Percentiles rank a stretch among this genome's conserved stretches.
phyloP scores from a whole-genome alignment of 2,113 vertebrate genomes.

The Ahaetulla prasina region DNA sequence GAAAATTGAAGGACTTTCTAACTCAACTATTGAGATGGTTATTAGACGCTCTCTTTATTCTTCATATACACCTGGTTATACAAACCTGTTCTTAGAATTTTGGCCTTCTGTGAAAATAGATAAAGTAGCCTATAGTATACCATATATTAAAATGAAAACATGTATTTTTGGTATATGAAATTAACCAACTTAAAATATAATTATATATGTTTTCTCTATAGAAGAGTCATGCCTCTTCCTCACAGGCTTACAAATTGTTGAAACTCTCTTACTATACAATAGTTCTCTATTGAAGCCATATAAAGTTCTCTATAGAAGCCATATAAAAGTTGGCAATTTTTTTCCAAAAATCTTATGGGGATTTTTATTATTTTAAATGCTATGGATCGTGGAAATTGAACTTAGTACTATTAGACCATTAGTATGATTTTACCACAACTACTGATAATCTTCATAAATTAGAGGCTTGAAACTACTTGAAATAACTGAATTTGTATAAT shows the following conservation, averaged over 20 bases:
- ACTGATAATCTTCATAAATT: not conserved
- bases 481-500: not conserved
- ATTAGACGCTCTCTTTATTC: not conserved
- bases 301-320: not conserved
- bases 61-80: not conserved
- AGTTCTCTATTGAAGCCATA: too few relatives aligned
- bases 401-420: not conserved
- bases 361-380: not conserved
- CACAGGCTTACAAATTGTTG: not conserved
- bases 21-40: not conserved
- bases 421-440: not conserved
- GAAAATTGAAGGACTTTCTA: not conserved
- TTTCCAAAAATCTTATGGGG: not conserved
- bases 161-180: not conserved
- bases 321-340: not conserved
- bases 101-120: not conserved
- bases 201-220: not conserved
- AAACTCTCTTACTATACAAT: not conserved
- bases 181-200: not conserved
- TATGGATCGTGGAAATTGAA: not conserved
- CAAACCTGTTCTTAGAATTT: not conserved
- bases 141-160: not conserved
- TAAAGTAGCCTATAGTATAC: not conserved
- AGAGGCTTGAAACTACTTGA: not conserved
- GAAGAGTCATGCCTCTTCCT: not conserved